These are phyloP conservation scores for Temnothorax unifasciatus DNA, from an alignment of 2,888 invertebrate genomes.

Conservation along the genomic window DNA sequence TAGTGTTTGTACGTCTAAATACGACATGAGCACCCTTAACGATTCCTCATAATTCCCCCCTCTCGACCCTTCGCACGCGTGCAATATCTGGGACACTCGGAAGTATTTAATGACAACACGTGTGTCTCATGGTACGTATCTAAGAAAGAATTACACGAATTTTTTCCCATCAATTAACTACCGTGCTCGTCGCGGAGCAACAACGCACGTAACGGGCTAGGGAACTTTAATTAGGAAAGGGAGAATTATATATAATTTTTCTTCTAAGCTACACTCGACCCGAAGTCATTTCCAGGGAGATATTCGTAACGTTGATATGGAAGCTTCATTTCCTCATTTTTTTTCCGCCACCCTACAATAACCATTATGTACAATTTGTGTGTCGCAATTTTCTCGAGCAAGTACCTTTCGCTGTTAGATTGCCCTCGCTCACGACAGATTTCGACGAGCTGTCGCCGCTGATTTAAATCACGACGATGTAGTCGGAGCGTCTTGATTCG, in stretches of 20 bases:
- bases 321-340: not conserved
- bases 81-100: not conserved
- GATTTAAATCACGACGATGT: conserved; percentile 26
- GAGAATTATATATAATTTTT: not conserved
- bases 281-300: not conserved
- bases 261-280: not conserved
- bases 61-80: conserved; percentile 30
- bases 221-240: not conserved
- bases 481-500: conserved; percentile 18
- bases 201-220: not conserved
- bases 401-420: conserved; percentile 26
- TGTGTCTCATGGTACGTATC: conserved; percentile 14
- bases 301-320: not conserved
- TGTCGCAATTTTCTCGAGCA: conserved; percentile 50
- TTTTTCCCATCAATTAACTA: not conserved
- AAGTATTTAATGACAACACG: not conserved
- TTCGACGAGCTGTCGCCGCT: conserved; percentile 34
- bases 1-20: conserved; percentile 55
- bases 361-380: conserved; percentile 51
- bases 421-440: conserved; percentile 42
- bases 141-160: not conserved
- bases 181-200: not conserved
- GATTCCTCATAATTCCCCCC: conserved; percentile 49
- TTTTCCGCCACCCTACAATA: conserved; percentile 40
- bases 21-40: conserved; percentile 55